Conservation (phyloP, 2,888 invertebrate genomes). For the Agrilus mali region DNA sequence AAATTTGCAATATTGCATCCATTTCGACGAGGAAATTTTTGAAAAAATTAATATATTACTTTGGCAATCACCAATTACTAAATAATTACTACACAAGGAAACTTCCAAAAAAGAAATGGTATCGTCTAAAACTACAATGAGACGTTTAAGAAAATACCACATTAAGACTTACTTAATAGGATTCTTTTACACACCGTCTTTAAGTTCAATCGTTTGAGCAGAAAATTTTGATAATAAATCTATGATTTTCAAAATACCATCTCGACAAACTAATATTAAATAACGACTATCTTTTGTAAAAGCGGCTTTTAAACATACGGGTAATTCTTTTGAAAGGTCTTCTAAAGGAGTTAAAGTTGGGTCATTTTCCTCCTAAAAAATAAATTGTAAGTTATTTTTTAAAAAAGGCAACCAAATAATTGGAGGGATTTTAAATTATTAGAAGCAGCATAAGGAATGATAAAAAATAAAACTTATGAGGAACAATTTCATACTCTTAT, state of each 20-base stretch:
- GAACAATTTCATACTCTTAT: no score
- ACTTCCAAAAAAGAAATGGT: constrained; percentile 39
- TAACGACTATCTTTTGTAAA: constrained; percentile 34
- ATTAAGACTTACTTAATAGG: background rate
- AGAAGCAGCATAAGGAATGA: no score
- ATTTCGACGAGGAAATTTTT: constrained; percentile 30
- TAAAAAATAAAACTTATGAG: no score
- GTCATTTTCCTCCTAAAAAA: constrained; percentile 17
- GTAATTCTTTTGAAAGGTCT: constrained; percentile 28
- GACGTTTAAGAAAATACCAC: constrained; percentile 9
- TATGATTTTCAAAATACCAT: constrained; percentile 33
- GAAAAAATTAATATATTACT: constrained; percentile 54
- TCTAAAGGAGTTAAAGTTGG: constrained; percentile 28
- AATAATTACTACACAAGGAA: constrained; percentile 44
- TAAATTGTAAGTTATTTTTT: constrained; percentile 11
- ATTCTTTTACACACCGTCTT: constrained; percentile 23
- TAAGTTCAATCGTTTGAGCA: constrained; percentile 28
- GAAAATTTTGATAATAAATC: constrained; percentile 27
- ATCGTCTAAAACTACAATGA: constrained; percentile 41
- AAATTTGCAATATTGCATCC: constrained; percentile 42
- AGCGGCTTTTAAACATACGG: constrained; percentile 27
- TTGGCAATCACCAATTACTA: constrained; percentile 53
- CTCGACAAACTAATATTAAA: constrained; percentile 32
- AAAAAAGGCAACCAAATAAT: background rate
- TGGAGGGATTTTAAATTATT: no score